Percentiles rank a stretch among this genome's conserved stretches.
Conservation (phyloP, 2,797 vertebrate genomes). For the Alcedo atthis region DNA sequence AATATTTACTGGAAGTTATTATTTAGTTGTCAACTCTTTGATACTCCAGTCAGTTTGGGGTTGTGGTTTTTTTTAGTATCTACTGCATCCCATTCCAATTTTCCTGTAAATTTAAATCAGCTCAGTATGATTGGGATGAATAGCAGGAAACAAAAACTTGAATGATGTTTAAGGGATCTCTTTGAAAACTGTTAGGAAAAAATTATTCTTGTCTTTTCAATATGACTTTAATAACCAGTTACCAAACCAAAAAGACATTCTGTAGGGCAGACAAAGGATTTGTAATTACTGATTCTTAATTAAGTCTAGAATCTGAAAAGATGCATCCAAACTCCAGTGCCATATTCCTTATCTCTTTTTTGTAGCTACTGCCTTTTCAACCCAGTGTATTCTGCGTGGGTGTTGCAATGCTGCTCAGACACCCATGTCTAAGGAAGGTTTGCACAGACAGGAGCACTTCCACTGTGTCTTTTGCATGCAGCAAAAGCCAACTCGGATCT, state of each 20-base stretch:
- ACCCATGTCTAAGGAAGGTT: accelerated
- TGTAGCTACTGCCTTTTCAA: neutral
- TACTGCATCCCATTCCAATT: neutral
- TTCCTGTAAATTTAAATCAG: constrained; percentile 6
- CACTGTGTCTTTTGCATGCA: neutral
- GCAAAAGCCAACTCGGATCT: neutral
- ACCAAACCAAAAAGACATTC: neutral
- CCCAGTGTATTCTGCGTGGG: neutral
- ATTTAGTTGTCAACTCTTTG: neutral
- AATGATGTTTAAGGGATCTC: neutral
- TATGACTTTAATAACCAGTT: constrained; percentile 1
- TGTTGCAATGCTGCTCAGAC: neutral
- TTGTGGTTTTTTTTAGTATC: neutral
- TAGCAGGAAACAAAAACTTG: neutral
- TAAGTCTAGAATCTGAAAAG: neutral
- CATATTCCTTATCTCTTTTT: neutral
- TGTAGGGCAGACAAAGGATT: neutral
- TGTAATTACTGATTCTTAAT: neutral
- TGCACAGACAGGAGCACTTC: neutral
- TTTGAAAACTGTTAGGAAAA: constrained; percentile 16
- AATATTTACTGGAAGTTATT: neutral
- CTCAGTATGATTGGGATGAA: constrained; percentile 1
- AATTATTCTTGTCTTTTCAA: neutral
- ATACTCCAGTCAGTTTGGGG: neutral
- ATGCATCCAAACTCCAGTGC: neutral